These are phyloP conservation scores for Microchirus variegatus DNA, from an alignment of 2,797 vertebrate species.

Conservation along the genomic window DNA sequence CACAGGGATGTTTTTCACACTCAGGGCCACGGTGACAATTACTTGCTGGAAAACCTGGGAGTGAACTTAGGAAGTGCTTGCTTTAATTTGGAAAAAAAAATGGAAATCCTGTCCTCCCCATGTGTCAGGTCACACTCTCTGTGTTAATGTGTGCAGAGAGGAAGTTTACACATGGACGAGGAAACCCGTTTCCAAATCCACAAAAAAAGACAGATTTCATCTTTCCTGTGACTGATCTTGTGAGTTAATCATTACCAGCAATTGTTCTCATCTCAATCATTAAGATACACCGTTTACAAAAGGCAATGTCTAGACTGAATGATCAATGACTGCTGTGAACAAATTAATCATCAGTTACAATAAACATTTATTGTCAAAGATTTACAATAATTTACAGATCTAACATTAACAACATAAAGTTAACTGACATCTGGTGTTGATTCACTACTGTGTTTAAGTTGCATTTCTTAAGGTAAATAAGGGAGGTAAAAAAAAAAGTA, in stretches of 20 bases:
- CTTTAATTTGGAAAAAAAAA: constrained; percentile 62
- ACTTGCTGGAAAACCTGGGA: constrained; percentile 59
- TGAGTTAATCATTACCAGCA: not conserved
- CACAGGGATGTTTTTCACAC: constrained; percentile 50
- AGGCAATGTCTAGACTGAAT: not conserved
- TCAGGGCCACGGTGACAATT: constrained; percentile 40
- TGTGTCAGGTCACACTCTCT: constrained; percentile 54
- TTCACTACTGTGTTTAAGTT: constrained; percentile 11
- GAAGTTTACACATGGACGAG: constrained; percentile 53
- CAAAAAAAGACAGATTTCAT: not conserved
- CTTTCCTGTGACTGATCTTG: not conserved
- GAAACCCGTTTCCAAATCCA: constrained; percentile 50
- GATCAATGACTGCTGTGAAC: not conserved
- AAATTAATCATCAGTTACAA: constrained; percentile 13
- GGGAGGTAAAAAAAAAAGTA: not conserved
- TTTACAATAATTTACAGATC: constrained; percentile 48
- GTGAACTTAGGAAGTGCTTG: constrained; percentile 55
- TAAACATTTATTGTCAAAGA: constrained; percentile 57
- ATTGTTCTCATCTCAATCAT: not conserved
- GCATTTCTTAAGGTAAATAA: not conserved
- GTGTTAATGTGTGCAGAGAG: constrained; percentile 37
- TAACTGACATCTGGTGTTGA: not conserved
- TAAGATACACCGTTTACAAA: not conserved
- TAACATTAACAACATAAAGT: constrained; percentile 32
- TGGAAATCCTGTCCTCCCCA: constrained; percentile 73